Base-by-base conservation (phyloP, 1,140 invertebrate genomes). In the Onthophagus taurus region DNA sequence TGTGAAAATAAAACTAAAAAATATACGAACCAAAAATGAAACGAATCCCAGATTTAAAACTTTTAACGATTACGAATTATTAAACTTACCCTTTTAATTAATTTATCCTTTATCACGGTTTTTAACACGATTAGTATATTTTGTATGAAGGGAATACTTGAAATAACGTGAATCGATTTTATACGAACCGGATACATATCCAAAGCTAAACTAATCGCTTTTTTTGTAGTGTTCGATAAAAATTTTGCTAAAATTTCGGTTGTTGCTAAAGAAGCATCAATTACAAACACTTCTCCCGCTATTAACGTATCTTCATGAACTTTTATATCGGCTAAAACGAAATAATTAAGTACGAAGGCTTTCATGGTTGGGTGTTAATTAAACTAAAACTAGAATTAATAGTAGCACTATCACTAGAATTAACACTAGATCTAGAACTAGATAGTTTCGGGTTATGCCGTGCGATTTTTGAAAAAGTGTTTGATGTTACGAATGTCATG, bases 1-100 rank as follows among this genome's bases (percentile, higher is more conserved):
- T 47, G 18, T 59, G 54, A 3, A 60, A 54, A 12, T 58, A 50
- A n/a, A 65, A 53, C 47, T 64, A 45, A 3, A 20, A 42, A 31
- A 9, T 38, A 34, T 21, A 35, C 19, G 16, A 17, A 14, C 5
- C 9, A 1, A 14, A 33, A 33, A 33, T 33, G 6, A 13, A 33
- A 6, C 7, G 3, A 8, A 17, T 13, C 13, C n/a, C n/a, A n/a
- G n/a, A n/a, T n/a, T n/a, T n/a, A n/a, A n/a, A n/a, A n/a, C n/a
- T n/a, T n/a, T n/a, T n/a, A n/a, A n/a, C n/a, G n/a, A n/a, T n/a
- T n/a, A n/a, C n/a, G 19, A n/a, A 9, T 17, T 13, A 34, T 5
- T 12, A 21, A 11, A 1, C 35, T 21, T 12, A 37, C 35, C 9
- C 35, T 20, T 21, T 37, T 37, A 12, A 18, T 23, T 12, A 37